Evolutionary conservation across 1,140 invertebrate genomes (phyloP), one percentile per base, ranked within the genome.

Genomic region (Nebria ingens): DNA sequence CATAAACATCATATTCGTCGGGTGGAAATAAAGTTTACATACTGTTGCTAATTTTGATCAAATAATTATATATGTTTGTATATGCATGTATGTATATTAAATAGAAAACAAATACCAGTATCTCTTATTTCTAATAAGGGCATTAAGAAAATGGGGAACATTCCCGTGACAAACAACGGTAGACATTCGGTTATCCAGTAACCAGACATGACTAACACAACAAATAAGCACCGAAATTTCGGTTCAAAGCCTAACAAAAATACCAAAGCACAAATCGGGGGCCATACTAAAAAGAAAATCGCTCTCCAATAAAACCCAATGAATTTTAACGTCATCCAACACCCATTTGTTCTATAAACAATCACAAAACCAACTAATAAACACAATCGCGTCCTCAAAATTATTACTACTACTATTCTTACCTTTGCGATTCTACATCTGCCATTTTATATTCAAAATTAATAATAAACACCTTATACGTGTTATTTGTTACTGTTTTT

Each of bases 171-270:
- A 0, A 80, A 68, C 29, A 86, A 69, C 1, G 85, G 84, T 1
- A 87, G 59, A 1, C 76, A 74, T 66, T 87, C 82, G 1, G 77
- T 76, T 58, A 82, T 71, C 84, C 84, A 89, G 59, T 76, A 87
- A 0, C 80, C 63, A 2, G 74, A 74, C 73, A 84, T 84, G 3
- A 87, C 29, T 0, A 83, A 21, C 25, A 87, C 73, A 0, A 79
- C 70, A 61, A 77, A 87, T 1, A 76, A 77, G 66, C 83, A 84
- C 70, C 70, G 61, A 53, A 68, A 53, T 4, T 51, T 11, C 9
- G 64, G 54, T 22, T 61, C 62, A 50, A 69, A 69, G 55, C 69
- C 57, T 4, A 63, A 53, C 0, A 69, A 40, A 52, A 69, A 69
- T 1, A 69, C 62, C 15, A 66, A 66, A 20, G 69, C 56, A 4